Base-by-base conservation (phyloP, 1,140 invertebrate genomes). In the Caenorhabditis elegans region DNA sequence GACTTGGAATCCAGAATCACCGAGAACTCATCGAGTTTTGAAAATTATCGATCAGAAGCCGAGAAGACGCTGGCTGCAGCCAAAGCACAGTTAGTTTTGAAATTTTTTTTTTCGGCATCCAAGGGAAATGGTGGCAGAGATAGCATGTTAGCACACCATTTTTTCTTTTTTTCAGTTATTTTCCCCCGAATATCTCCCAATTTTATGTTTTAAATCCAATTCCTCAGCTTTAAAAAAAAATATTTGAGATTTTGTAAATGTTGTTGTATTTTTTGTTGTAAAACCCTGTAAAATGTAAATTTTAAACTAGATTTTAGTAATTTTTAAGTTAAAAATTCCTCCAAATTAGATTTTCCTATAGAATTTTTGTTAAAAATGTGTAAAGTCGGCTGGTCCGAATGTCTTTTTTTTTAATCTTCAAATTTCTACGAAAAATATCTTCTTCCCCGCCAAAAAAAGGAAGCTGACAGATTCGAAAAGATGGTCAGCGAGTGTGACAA, bases 321-420 rank as follows among this genome's bases (percentile, higher is more conserved):
- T n/a, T n/a, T n/a, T n/a, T n/a, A n/a, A n/a, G n/a, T n/a, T n/a
- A n/a, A n/a, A n/a, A n/a, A n/a, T n/a, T n/a, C n/a, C n/a, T n/a
- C n/a, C n/a, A n/a, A n/a, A n/a, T n/a, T n/a, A n/a, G n/a, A n/a
- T n/a, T n/a, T n/a, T n/a, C n/a, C n/a, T n/a, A n/a, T n/a, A n/a
- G n/a, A n/a, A n/a, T n/a, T n/a, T 70, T 24, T 43, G 6, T 22
- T 43, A 6, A 5, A 22, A 36, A 22, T 43, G 13, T 70, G 19
- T 70, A 17, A 28, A 70, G 60, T 70, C 60, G 60, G 60, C 60
- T 70, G 60, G 60, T 70, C 60, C 60, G 60, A 70, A 70, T 39
- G 31, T 70, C 17, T 22, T 3, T 15, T 31, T 60, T 19, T 24
- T 53, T 53, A 0, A 15, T 43, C 31, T 39, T 43, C 19, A 39